Evolutionary conservation across 2,888 invertebrate species (phyloP), one percentile per base, ranked within the genome.

Genomic region (Brachyptera putata): DNA sequence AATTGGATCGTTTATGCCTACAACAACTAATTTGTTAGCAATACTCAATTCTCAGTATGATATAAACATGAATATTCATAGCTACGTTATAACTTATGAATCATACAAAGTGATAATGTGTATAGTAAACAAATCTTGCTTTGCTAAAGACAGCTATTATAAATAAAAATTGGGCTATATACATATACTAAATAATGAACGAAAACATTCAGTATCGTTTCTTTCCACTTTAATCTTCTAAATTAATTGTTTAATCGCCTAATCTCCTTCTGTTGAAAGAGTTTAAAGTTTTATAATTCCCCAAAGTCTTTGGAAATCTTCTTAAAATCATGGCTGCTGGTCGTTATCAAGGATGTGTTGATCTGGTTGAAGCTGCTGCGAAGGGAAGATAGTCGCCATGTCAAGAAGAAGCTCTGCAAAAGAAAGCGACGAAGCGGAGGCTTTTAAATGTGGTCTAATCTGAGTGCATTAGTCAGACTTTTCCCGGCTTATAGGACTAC

Each of bases 171-270:
- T n/a, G n/a, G n/a, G n/a, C n/a, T n/a, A n/a, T n/a, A n/a, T n/a
- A n/a, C n/a, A n/a, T n/a, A n/a, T n/a, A n/a, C n/a, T n/a, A n/a
- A n/a, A n/a, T n/a, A n/a, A n/a, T n/a, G n/a, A 53, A 53, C 18
- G 34, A 36, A 53, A 34, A 34, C 18, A 16, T 34, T 36, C 14
- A 14, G 36, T 36, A 36, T 53, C 53, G 53, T 53, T 53, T 53
- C n/a, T n/a, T n/a, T n/a, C n/a, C n/a, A n/a, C n/a, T 30, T 18
- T 36, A 16, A 53, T 53, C 53, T 36, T 53, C 36, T 53, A 36
- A 53, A 53, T 53, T 53, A 53, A 53, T 53, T 53, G 16, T 21
- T 21, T 34, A 53, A n/a, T n/a, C n/a, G n/a, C n/a, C n/a, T n/a
- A n/a, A 53, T 53, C 53, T 22, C 13, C 34, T 36, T 53, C 53